Percentiles rank a stretch among this genome's conserved stretches.
These are phyloP conservation scores for Heliopora coerulea DNA, from an alignment of 92 coral and sea anemone species.

Conservation along the genomic window DNA sequence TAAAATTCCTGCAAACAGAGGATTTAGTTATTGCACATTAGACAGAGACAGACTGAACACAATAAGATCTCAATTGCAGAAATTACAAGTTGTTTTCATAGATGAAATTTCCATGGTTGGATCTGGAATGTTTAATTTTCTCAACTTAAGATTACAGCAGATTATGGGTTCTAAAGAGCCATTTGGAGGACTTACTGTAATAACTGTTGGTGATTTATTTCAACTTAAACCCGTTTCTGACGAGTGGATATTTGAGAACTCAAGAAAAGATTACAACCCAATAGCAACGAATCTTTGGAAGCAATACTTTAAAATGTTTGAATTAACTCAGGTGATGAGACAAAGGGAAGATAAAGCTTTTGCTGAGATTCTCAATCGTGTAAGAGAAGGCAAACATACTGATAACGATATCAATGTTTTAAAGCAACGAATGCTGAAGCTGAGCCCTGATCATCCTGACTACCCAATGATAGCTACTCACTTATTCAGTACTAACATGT, in stretches of 20 bases:
- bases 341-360: constrained; percentile 66
- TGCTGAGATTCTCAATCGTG: constrained; percentile 68
- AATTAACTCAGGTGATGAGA: constrained; percentile 54
- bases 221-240: constrained; percentile 70
- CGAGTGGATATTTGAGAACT: constrained; percentile 53
- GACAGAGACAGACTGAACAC: constrained; percentile 65
- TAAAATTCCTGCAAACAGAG: constrained; percentile 41
- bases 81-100: too few relatives aligned
- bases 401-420: constrained; percentile 42
- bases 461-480: too few relatives aligned
- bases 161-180: too few relatives aligned
- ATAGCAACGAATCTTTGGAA: constrained; percentile 59
- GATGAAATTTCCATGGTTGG: too few relatives aligned
- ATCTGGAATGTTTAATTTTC: too few relatives aligned
- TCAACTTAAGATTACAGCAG: too few relatives aligned
- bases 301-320: constrained; percentile 50
- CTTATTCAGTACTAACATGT: constrained; percentile 24
- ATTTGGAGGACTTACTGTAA: constrained; percentile 38
- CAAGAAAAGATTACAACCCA: constrained; percentile 42
- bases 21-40: constrained; percentile 54
- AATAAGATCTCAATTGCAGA: constrained; percentile 43
- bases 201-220: constrained; percentile 62
- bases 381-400: constrained; percentile 69
- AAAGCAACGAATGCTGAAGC: too few relatives aligned
- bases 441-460: too few relatives aligned